Base-by-base conservation (phyloP, 35 echinoderm and acorn worm species). In the Ophioderma brevispina region DNA sequence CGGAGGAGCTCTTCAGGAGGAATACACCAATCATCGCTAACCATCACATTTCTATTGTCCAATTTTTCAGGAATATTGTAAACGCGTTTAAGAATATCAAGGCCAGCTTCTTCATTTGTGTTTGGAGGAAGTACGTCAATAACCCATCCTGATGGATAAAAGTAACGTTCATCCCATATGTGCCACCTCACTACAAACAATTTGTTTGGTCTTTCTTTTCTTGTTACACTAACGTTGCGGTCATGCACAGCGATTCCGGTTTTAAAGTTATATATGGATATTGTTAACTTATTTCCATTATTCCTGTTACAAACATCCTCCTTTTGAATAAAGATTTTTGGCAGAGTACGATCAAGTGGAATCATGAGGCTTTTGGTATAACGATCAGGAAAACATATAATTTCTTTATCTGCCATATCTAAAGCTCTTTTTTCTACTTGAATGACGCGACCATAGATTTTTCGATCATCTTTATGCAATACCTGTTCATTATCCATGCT, bases 101-200 rank as follows among this genome's bases (percentile, higher is more conserved):
- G 32, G 6, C 90, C 93, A 77, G 87, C 37, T 18, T 40, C 76
- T 55, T 77, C 42, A 6, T 64, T 81, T 39, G 63, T 76, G 14
- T 84, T 88, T 80, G 38, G 33, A 21, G 91, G 88, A 11, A 98
- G 80, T 50, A 84, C 91, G 78, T 91, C 88, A 36, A 80, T 91
- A 55, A 95, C 91, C 13, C 90, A 81, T 19, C 96, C 93, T 37
- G 93, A 21, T 42, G 96, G 96, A 80, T 93, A 95, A 3, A 39
- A 63, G 33, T 55, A 56, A 14, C 83, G 35, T 4, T 37, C 11
- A 18, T 86, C 15, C 93, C 93, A 95, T 23, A 81, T 85, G 41
- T 43, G 75, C 39, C 43, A 95, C 31, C 56, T 30, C 3, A 95
- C 93, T 55, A 87, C 55, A 70, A 95, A 95, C 14, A 91, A 55